A percentile compares a stretch with the other conserved stretches of the same genome.
Conservation (phyloP, 2,888 invertebrate species). For the Drosophila suboccidentalis region DNA sequence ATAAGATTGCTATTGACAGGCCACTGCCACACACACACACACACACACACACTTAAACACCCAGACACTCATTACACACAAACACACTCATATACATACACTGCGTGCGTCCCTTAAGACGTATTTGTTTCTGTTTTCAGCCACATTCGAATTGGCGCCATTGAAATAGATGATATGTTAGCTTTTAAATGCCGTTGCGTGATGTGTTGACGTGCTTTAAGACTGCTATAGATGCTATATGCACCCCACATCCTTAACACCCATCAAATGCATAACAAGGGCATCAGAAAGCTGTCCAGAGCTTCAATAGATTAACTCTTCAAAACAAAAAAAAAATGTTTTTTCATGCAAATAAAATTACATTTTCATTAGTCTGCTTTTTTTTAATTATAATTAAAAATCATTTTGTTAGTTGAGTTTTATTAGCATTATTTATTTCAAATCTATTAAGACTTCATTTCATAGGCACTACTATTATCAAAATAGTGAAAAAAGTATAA, state of each 20-base stretch:
- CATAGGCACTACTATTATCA: too few species aligned
- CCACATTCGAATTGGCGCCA: conserved; percentile 51
- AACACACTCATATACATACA: conserved; percentile 13
- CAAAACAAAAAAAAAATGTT: not conserved
- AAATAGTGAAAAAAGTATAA: too few species aligned
- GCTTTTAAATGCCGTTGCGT: conserved; percentile 52
- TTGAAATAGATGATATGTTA: conserved; percentile 19
- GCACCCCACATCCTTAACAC: not conserved
- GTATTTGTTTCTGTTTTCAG: conserved; percentile 1
- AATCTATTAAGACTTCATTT: too few species aligned
- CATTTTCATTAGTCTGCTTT: too few species aligned
- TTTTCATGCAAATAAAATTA: too few species aligned
- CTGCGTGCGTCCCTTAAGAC: conserved; percentile 4
- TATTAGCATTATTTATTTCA: too few species aligned
- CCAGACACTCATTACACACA: conserved; percentile 30
- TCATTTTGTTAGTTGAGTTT: too few species aligned
- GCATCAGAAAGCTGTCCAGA: not conserved
- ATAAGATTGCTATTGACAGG: conserved; percentile 61
- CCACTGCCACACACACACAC: not conserved
- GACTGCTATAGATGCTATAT: not conserved
- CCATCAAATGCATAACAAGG: not conserved
- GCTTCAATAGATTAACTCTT: not conserved
- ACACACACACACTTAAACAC: not conserved
- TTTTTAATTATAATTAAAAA: too few species aligned
- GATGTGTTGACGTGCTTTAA: conserved; percentile 31